These are phyloP conservation scores for Archivesica marissinica DNA, from an alignment of 1,140 invertebrate genomes.

Conservation along the genomic window DNA sequence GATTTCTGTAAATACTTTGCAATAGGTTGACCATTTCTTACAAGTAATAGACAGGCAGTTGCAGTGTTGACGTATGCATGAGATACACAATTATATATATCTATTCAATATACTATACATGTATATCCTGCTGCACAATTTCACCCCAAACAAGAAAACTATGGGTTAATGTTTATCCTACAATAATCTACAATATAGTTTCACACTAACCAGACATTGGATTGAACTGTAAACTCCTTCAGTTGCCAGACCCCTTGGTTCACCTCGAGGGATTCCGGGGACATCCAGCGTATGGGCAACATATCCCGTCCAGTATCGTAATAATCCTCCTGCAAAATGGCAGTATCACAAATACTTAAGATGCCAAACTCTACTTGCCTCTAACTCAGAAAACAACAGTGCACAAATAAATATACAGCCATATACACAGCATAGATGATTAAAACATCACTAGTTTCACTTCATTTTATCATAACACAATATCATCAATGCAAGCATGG, in stretches of 20 bases:
- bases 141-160: too few species aligned
- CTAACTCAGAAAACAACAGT: not conserved
- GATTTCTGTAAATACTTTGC: too few species aligned
- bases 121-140: too few species aligned
- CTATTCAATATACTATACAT: too few species aligned
- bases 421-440: not conserved
- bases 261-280: slow-evolving; percentile 89
- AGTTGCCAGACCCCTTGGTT: slow-evolving; percentile 89
- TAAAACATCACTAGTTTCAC: not conserved
- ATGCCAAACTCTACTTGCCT: not conserved
- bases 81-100: too few species aligned
- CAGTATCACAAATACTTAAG: not conserved
- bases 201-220: slow-evolving; percentile 83
- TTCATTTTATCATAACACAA: too few species aligned
- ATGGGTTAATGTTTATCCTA: too few species aligned
- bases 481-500: too few species aligned
- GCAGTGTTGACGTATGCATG: too few species aligned
- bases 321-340: slow-evolving; percentile 87
- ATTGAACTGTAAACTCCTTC: slow-evolving; percentile 84
- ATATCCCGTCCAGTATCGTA: slow-evolving; percentile 86
- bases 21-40: too few species aligned
- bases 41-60: too few species aligned
- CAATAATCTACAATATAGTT: not conserved
- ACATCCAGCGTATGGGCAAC: slow-evolving; percentile 91
- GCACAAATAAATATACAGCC: not conserved